Evolutionary conservation across 2,888 invertebrate genomes (phyloP), one percentile per base, ranked within the genome.

Genomic region (Synanthedon vespiformis): DNA sequence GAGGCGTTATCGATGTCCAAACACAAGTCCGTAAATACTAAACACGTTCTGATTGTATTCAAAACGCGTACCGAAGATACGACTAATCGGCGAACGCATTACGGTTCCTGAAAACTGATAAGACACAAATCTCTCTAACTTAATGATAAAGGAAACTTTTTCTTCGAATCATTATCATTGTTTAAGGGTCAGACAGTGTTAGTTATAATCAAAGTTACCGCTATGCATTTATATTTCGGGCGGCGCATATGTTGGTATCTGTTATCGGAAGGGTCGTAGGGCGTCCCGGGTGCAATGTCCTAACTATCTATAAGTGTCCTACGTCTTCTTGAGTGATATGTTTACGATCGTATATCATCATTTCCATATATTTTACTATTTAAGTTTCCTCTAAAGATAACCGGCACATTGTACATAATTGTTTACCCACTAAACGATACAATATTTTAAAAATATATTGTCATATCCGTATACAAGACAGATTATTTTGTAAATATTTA

Each of bases 321-420:
- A 68, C 70, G 77, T 76, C 77, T 70, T 70, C 77, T 70, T 70
- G 68, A 71, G 70, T 71, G 74, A 75, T 73, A 77, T 80, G 76
- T 84, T 84, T 84, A 84, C 72, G 78, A 60, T 67, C 72, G 59
- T 75, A 34, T 72, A 77, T 66, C 68, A 67, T 40, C 50, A 40
- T 14, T 50, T 50, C 50, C 50, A 50, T 18, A 40, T 50, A 74
- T 65, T 76, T 76, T 69, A 74, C 67, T 68, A 67, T 67, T 58
- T 60, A 64, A 63, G 62, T 67, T 75, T 77, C 72, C 73, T 71
- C 61, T 63, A 55, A 10, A 48, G 48, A 48, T 48, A 48, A 48
- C 13, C 44, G 2, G 34, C 8, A 34, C 34, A 34, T 34, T 34
- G 34, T 34, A 34, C 34, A 10, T 34, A 34, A 10, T 34, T 34